phyloP scores from a whole-genome alignment of 2,113 vertebrate species.

The Cochlearius cochlearius region DNA sequence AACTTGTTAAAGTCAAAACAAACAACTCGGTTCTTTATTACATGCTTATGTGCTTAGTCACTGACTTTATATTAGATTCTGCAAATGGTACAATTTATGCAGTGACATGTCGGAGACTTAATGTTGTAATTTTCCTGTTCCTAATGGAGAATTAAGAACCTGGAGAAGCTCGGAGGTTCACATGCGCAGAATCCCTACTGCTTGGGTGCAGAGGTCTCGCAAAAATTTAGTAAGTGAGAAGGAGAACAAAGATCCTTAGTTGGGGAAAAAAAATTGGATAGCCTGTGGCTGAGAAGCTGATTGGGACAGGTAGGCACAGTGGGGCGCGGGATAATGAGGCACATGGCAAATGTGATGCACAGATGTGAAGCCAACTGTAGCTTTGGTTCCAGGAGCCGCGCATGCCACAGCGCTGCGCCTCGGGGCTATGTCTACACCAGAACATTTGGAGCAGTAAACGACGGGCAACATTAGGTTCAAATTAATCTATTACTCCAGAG shows the following conservation, averaged over 20 bases:
- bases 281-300: slow-evolving; percentile 85
- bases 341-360: slow-evolving; percentile 88
- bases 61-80: slow-evolving; percentile 76
- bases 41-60: slow-evolving; percentile 73
- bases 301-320: slow-evolving; percentile 85
- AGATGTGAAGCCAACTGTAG: slow-evolving; percentile 89
- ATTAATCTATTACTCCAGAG: slow-evolving; percentile 88
- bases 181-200: slow-evolving; percentile 74
- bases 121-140: slow-evolving; percentile 77
- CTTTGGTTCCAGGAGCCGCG: slow-evolving; percentile 78
- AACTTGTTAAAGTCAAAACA: slow-evolving; percentile 87
- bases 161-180: slow-evolving; percentile 72
- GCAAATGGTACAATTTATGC: slow-evolving; percentile 81
- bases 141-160: slow-evolving; percentile 80
- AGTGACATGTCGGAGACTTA: slow-evolving; percentile 79
- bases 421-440: slow-evolving; percentile 85
- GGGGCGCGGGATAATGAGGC: slow-evolving; percentile 82
- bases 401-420: slow-evolving; percentile 80
- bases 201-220: slow-evolving; percentile 81
- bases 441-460: slow-evolving; percentile 88
- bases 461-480: slow-evolving; percentile 86
- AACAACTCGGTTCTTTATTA: slow-evolving; percentile 80
- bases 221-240: slow-evolving; percentile 89
- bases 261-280: slow-evolving; percentile 73
- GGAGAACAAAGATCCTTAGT: slow-evolving; percentile 88